phyloP scores from a whole-genome alignment of 2,797 vertebrate genomes.

The Pangasius sanitwongsei region DNA sequence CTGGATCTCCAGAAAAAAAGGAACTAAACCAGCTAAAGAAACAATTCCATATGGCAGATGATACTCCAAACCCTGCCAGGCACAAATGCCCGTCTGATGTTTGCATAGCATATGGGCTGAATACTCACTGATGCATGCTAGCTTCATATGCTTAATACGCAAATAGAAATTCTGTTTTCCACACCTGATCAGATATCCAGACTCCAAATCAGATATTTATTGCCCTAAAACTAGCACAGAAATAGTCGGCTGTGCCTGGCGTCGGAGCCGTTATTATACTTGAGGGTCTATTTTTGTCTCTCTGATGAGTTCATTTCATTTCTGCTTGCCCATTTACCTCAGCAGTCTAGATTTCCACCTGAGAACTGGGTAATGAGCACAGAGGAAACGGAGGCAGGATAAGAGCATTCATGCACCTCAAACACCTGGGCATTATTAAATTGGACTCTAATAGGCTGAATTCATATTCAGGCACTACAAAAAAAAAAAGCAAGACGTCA shows the following conservation, averaged over 20 bases:
- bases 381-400: not conserved
- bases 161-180: not conserved
- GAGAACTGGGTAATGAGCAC: constrained; percentile 35
- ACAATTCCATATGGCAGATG: constrained; percentile 8
- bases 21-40: not conserved
- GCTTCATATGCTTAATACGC: not conserved
- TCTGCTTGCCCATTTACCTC: constrained; percentile 14
- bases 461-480: constrained; percentile 3
- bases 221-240: not conserved
- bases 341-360: constrained; percentile 28
- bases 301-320: constrained; percentile 3
- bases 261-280: constrained; percentile 4
- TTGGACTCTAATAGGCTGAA: constrained; percentile 10
- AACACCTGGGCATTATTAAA: constrained; percentile 23
- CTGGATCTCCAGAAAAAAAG: not conserved
- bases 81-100: not conserved
- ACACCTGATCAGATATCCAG: not conserved
- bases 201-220: not conserved
- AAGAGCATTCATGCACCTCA: not conserved
- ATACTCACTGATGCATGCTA: not conserved
- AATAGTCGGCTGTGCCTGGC: not conserved
- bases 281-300: not conserved
- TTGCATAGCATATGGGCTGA: not conserved
- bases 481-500: not conserved
- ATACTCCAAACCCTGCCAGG: not conserved